These are phyloP conservation scores for Xerus inauris DNA, from an alignment of 2,113 vertebrate genomes.

Conservation along the genomic window DNA sequence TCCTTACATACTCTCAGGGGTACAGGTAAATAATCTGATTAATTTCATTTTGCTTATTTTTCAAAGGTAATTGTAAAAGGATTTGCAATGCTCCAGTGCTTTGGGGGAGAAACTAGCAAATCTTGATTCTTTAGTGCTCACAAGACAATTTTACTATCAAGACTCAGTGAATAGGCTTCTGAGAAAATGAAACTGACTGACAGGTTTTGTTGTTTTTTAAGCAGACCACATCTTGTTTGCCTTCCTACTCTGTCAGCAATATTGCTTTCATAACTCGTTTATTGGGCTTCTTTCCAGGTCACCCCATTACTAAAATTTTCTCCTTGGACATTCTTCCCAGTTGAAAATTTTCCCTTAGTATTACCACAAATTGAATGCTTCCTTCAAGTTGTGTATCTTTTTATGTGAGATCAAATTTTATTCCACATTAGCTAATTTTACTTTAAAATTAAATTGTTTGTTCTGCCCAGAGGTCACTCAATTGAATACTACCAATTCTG, in stretches of 20 bases:
- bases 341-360: constrained; percentile 39
- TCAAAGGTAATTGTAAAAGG: constrained; percentile 7
- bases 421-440: constrained; percentile 60
- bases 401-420: constrained; percentile 56
- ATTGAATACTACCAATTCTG: constrained; percentile 55
- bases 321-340: not conserved
- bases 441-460: constrained; percentile 74
- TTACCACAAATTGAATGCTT: constrained; percentile 59
- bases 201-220: constrained; percentile 39
- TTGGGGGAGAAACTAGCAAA: not conserved
- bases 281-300: constrained; percentile 44
- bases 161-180: constrained; percentile 30
- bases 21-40: constrained; percentile 62
- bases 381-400: constrained; percentile 47
- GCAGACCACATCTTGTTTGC: not conserved
- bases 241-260: constrained; percentile 9
- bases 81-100: not conserved
- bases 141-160: not conserved
- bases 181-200: constrained; percentile 30
- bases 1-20: constrained; percentile 42
- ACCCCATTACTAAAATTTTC: constrained; percentile 56
- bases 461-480: constrained; percentile 56
- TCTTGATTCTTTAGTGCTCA: not conserved
- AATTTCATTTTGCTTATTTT: constrained; percentile 44
- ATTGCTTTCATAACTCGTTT: constrained; percentile 47